A percentile compares a stretch with the other conserved stretches of the same genome.
Evolutionary conservation across 2,113 vertebrate genomes (phyloP).

Genomic region (Mormyrus iriodes): DNA sequence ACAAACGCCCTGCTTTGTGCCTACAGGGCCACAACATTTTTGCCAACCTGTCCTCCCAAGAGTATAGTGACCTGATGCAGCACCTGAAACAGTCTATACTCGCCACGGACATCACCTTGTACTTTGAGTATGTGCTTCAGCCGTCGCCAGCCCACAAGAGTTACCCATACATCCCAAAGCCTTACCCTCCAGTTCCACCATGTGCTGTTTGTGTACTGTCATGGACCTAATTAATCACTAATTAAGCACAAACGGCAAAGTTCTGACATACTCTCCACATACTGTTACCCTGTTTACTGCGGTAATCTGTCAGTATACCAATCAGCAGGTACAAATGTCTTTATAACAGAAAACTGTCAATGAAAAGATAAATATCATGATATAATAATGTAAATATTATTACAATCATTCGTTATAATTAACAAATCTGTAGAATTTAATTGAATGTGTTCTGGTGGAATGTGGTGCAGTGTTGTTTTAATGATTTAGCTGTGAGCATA

Average conservation of each 20-base stretch:
- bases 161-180: neutral
- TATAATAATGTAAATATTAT: neutral
- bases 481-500: constrained; percentile 13
- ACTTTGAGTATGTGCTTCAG: constrained; percentile 88
- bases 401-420: neutral
- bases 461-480: constrained; percentile 9
- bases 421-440: neutral
- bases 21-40: constrained; percentile 98
- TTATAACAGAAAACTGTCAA: neutral
- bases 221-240: neutral
- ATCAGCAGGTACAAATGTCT: neutral
- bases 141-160: neutral
- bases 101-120: constrained; percentile 95
- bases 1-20: constrained; percentile 52
- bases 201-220: neutral
- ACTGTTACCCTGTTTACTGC: neutral
- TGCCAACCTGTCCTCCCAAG: constrained; percentile 92
- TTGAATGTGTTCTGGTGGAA: neutral
- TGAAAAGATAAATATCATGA: neutral
- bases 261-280: neutral
- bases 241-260: neutral
- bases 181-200: neutral
- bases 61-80: constrained; percentile 98
- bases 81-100: constrained; percentile 96
- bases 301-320: neutral